phyloP scores from a whole-genome alignment of 2,113 vertebrate genomes.

The Hypanus sabinus region DNA sequence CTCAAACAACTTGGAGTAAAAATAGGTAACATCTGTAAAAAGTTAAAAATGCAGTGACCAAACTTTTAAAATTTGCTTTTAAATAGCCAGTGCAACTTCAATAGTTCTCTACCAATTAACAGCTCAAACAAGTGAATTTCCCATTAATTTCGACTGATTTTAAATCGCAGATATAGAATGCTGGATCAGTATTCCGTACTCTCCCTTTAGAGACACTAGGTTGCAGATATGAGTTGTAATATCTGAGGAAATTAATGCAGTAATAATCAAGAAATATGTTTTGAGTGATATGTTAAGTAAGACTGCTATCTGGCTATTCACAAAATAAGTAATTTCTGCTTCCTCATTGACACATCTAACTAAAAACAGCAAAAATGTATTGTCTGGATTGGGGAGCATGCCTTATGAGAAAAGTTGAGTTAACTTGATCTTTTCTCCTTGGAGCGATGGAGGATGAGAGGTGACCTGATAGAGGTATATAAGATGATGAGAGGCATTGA shows the following conservation, averaged over 20 bases:
- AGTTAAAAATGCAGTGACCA: slow-evolving; percentile 8
- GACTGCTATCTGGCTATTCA: neutral
- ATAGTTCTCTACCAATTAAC: neutral
- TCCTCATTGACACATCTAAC: neutral
- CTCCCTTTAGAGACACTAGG: neutral
- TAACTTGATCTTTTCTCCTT: too few relatives aligned
- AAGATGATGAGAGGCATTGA: too few relatives aligned
- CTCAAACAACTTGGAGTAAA: slow-evolving; percentile 27
- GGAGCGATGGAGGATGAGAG: too few relatives aligned
- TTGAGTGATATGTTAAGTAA: neutral
- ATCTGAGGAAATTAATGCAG: neutral
- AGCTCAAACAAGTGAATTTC: neutral
- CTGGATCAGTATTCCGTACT: neutral
- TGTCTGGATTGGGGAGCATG: too few relatives aligned
- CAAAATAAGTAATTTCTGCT: neutral
- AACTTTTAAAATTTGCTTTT: neutral
- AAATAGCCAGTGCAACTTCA: neutral
- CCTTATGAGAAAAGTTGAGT: too few relatives aligned
- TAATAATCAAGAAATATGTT: neutral
- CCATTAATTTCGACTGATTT: neutral
- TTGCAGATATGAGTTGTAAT: neutral
- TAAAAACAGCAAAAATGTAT: neutral
- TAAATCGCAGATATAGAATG: neutral
- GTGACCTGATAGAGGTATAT: too few relatives aligned
- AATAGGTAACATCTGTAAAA: slow-evolving; percentile 30